Base-by-base conservation (phyloP, 2,797 vertebrate genomes). In the Pyrocephalus nanus region DNA sequence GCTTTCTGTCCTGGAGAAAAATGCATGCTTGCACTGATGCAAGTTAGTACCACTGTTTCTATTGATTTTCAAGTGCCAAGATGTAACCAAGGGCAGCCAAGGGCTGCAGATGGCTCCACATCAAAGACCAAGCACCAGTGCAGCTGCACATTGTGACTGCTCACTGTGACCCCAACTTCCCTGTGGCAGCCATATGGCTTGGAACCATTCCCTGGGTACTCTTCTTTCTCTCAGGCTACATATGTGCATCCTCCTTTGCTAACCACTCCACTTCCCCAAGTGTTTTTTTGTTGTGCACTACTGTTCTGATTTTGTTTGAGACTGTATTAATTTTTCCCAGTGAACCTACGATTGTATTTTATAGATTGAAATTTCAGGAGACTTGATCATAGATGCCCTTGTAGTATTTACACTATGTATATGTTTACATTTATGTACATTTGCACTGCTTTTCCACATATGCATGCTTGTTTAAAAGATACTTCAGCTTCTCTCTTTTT, bases 251-350 rank as follows among this genome's bases (percentile, higher is more conserved):
- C 50, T 89, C 2, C n/a, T 90, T 27, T 3, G 3, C 48, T 67
- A 58, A 48, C 12, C 32, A 29, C 34, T 8, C 45, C 32, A 2
- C 8, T 29, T 55, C 14, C 42, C 62, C 0, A 0, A 8, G 11
- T 1, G 4, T 6, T 36, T 80, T 57, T 40, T 11, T 67, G 45
- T 74, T 2, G 0, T 25, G 23, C 7, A 2, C 27, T 29, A 15
- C 47, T 3, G 2, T 48, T 80, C 58, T 50, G 45, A 17, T 84
- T 78, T 81, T 61, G 23, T 58, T 53, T 1, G 2, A 45, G 47
- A 57, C 32, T 0, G 0, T 60, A 26, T 38, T 45, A 6, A 53
- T 82, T 86, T 57, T 10, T 76, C 27, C 3, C 50, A 29, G 22
- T 55, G 16, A 82, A 47, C 19, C 14, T 72, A 10, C 0, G 2